A percentile compares a stretch with the other conserved stretches of the same genome.
Evolutionary conservation across 2,113 vertebrate genomes (phyloP).

Genomic region (rabbit (Oryctolagus cuniculus)): DNA sequence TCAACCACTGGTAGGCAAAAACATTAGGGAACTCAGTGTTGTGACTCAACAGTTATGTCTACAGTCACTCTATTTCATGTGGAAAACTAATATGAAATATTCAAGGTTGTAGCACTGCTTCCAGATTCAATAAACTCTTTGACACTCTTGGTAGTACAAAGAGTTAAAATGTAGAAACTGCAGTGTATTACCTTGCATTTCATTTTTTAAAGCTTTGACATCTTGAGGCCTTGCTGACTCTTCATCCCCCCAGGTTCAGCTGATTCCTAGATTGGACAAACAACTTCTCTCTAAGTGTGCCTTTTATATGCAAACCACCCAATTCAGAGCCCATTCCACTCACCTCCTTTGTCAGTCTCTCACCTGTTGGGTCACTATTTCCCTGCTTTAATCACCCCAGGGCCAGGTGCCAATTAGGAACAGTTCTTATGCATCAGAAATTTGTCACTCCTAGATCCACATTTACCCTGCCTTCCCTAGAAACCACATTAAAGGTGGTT

Average conservation of each 20-base stretch:
- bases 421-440: background rate
- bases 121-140: background rate
- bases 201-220: constrained; percentile 15
- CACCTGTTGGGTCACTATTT: background rate
- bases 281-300: background rate
- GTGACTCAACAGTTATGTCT: background rate
- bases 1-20: background rate
- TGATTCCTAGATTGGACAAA: background rate
- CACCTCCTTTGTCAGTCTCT: background rate
- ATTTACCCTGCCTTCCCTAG: background rate
- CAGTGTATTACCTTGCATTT: background rate
- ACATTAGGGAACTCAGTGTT: background rate
- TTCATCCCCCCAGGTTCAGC: background rate
- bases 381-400: background rate
- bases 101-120: background rate
- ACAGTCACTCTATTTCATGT: background rate
- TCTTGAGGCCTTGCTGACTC: background rate
- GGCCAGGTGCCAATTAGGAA: background rate
- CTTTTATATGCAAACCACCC: background rate
- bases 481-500: background rate
- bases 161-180: constrained; percentile 40
- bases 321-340: background rate
- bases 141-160: background rate
- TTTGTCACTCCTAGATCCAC: background rate
- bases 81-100: background rate